phyloP scores from a whole-genome alignment of 2,113 vertebrate genomes.

The Promerops cafer region DNA sequence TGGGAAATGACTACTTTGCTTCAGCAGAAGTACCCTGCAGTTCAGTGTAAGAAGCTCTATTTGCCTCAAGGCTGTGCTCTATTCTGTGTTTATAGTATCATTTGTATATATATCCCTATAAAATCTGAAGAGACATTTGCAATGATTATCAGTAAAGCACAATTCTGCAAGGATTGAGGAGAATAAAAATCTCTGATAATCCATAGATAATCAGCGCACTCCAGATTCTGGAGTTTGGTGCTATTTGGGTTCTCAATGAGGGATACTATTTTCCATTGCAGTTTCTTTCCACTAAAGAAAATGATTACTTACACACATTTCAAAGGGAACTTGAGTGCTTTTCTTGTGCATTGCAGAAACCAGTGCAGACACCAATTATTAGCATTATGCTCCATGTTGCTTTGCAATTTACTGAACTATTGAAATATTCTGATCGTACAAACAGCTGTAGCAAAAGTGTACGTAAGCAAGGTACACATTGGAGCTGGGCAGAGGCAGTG shows the following conservation, averaged over 20 bases:
- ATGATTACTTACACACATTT: not conserved
- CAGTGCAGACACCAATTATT: not conserved
- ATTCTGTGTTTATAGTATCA: not conserved
- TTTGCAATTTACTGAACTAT: not conserved
- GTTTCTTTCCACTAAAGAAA: not conserved
- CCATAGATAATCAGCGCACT: not conserved
- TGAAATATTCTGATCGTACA: not conserved
- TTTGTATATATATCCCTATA: not conserved
- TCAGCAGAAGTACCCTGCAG: not conserved
- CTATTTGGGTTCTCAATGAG: not conserved
- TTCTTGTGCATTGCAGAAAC: not conserved
- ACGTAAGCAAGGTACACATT: not conserved
- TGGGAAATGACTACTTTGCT: not conserved
- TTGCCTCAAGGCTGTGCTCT: not conserved
- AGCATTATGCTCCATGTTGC: not conserved
- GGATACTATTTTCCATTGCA: not conserved
- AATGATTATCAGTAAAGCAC: not conserved
- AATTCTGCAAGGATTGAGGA: not conserved
- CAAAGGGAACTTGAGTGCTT: not conserved
- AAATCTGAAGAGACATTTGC: not conserved
- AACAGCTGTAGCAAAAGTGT: not conserved
- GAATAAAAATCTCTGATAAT: not conserved
- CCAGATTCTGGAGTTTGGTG: not conserved
- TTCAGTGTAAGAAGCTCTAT: not conserved
- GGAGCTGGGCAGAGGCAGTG: slow-evolving; percentile 12